Percentiles rank a stretch among this genome's conserved stretches.
Evolutionary conservation across 2,113 vertebrate species (phyloP).

Genomic region (Gyps fulvus): DNA sequence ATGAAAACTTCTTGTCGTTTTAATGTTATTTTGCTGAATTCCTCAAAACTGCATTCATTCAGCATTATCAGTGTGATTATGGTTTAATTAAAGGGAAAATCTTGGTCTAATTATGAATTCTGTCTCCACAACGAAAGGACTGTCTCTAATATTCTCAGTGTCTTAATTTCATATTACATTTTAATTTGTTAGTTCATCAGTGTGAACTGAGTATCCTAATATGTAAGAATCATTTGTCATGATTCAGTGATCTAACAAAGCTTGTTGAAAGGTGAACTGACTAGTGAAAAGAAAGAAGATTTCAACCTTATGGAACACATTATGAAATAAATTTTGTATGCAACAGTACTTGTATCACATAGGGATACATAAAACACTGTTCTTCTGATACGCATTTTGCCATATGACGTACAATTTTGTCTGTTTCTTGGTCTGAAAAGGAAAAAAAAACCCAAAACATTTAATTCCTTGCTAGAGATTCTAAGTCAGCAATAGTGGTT

Average conservation of each 20-base stretch:
- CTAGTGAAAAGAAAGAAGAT: conserved; percentile 45
- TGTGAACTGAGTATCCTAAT: conserved; percentile 50
- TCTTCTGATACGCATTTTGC: background rate
- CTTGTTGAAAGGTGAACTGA: conserved; percentile 29
- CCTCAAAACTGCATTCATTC: conserved; percentile 57
- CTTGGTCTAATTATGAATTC: conserved; percentile 69
- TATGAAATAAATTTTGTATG: conserved; percentile 4
- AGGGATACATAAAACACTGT: background rate
- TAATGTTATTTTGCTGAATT: conserved; percentile 42
- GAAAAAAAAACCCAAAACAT: background rate
- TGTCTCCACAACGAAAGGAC: conserved; percentile 54
- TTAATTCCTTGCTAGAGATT: background rate
- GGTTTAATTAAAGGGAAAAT: conserved; percentile 74
- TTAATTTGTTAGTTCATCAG: conserved; percentile 79
- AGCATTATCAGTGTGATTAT: conserved; percentile 62
- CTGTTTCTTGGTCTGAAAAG: background rate
- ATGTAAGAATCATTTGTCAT: conserved; percentile 46
- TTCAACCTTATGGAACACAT: conserved; percentile 17
- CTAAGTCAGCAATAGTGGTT: background rate
- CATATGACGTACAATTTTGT: background rate
- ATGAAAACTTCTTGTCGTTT: conserved; percentile 52
- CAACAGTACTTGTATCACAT: background rate
- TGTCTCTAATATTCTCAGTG: conserved; percentile 55
- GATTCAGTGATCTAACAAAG: conserved; percentile 51
- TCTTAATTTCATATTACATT: conserved; percentile 67